A percentile compares a stretch with the other conserved stretches of the same genome.
Evolutionary conservation across 2,113 vertebrate species (phyloP).

Genomic region (Regulus satrapa): DNA sequence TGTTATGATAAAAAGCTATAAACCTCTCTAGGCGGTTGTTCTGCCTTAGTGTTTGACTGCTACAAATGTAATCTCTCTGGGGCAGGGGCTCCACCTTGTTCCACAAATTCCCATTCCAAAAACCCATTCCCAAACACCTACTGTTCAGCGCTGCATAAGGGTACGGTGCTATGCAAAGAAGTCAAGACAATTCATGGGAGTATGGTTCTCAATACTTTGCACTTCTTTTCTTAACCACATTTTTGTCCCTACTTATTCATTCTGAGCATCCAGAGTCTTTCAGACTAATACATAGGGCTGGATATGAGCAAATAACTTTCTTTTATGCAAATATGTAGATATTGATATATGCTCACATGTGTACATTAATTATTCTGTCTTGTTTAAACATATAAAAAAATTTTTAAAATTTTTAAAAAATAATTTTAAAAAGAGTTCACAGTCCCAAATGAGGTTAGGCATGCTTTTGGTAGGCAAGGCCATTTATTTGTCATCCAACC

Average conservation of each 20-base stretch:
- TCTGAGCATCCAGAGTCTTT: neutral
- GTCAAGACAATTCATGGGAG: neutral
- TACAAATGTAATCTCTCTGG: neutral
- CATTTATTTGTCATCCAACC: neutral
- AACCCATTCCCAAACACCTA: no score
- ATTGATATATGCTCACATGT: neutral
- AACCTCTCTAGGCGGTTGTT: neutral
- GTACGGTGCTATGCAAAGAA: neutral
- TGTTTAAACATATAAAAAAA: neutral
- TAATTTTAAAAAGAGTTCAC: neutral
- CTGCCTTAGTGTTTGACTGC: neutral
- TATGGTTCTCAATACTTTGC: neutral
- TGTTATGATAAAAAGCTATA: neutral
- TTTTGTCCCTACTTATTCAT: neutral
- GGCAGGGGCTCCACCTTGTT: neutral
- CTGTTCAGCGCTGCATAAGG: neutral
- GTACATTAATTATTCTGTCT: neutral
- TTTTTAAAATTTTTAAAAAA: no score
- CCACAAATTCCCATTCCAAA: neutral
- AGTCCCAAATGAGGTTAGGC: neutral
- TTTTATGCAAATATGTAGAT: neutral
- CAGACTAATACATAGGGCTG: neutral
- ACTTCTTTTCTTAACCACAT: neutral
- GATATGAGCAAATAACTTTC: neutral
- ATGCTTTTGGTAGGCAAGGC: neutral